Percentiles rank a stretch among this genome's conserved stretches.
These are phyloP conservation scores for Caloenas nicobarica DNA, from an alignment of 2,113 vertebrate species.

Conservation along the genomic window DNA sequence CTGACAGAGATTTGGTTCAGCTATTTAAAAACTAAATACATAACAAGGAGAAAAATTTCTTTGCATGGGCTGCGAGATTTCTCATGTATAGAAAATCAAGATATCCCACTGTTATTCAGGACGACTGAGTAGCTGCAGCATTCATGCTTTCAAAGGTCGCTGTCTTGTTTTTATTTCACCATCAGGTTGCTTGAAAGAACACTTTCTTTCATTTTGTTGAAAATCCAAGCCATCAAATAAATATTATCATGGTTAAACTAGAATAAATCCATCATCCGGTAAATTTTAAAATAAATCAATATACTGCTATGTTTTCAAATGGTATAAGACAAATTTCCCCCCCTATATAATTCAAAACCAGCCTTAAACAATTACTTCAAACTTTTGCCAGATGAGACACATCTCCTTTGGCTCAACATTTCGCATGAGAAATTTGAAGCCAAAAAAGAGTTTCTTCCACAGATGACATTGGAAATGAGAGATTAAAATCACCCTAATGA, in stretches of 20 bases:
- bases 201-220: slow-evolving; percentile 33
- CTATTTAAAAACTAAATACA: background rate
- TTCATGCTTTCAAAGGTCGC: background rate
- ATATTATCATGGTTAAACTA: slow-evolving; percentile 3
- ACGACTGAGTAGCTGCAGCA: background rate
- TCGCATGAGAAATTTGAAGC: slow-evolving; percentile 48
- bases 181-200: slow-evolving; percentile 17
- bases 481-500: slow-evolving; percentile 54
- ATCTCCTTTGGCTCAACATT: slow-evolving; percentile 27
- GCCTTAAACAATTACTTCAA: slow-evolving; percentile 53
- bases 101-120: background rate
- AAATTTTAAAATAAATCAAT: slow-evolving; percentile 14
- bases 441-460: slow-evolving; percentile 37
- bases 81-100: background rate
- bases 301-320: slow-evolving; percentile 2
- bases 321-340: background rate
- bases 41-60: background rate
- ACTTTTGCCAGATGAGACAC: slow-evolving; percentile 43
- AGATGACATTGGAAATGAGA: slow-evolving; percentile 49
- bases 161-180: slow-evolving; percentile 27
- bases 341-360: slow-evolving; percentile 14
- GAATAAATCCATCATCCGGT: slow-evolving; percentile 24
- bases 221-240: slow-evolving; percentile 47
- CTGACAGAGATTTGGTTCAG: background rate
- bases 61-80: background rate